Evolutionary conservation across 2,797 vertebrate genomes (phyloP).

Genomic region (Catamblyrhynchus diadema): DNA sequence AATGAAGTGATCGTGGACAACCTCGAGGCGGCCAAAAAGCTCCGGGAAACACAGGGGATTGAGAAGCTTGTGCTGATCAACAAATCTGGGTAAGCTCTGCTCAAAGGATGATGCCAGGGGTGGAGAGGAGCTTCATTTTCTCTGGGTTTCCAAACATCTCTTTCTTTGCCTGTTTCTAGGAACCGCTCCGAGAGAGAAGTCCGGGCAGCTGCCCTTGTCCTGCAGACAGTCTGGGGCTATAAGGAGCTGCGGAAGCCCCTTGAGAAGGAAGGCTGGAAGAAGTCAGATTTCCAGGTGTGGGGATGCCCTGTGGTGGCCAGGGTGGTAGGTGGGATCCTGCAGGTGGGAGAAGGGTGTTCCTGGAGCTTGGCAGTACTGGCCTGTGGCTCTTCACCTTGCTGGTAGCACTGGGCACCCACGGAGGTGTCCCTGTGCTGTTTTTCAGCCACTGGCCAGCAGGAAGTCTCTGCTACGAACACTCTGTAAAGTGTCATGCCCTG

Average conservation of each 20-base stretch:
- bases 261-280: conserved; percentile 98
- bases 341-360: not conserved
- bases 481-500: not conserved
- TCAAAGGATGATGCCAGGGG: fast-evolving
- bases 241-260: conserved; percentile 91
- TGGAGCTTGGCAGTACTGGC: not conserved
- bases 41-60: conserved; percentile 90
- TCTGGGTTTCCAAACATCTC: not conserved
- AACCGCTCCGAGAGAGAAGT: conserved; percentile 93
- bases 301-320: not conserved
- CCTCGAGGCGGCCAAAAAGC: conserved; percentile 88
- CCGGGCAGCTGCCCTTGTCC: conserved; percentile 86
- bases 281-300: conserved; percentile 88
- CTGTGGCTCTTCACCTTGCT: not conserved
- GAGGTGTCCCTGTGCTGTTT: not conserved
- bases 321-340: not conserved
- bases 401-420: not conserved
- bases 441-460: not conserved
- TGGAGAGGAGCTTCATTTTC: not conserved
- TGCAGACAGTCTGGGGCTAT: conserved; percentile 93
- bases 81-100: conserved; percentile 84
- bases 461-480: not conserved
- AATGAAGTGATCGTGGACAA: conserved; percentile 90
- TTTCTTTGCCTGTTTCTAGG: conserved; percentile 59
- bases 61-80: conserved; percentile 95